Conservation (phyloP, 1,140 invertebrate genomes). For the Streblospio benedicti region DNA sequence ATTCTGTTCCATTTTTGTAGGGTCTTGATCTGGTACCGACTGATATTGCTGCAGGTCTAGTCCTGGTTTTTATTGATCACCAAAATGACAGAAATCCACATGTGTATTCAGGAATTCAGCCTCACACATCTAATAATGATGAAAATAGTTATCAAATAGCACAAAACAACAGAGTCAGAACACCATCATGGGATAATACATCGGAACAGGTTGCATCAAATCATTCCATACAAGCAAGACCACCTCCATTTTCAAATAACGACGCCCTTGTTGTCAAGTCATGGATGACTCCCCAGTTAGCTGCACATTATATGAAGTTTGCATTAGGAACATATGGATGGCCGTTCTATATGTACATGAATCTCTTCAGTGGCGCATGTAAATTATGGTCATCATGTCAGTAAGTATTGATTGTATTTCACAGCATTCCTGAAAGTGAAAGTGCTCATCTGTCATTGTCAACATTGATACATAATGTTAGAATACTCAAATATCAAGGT, state of each 20-base stretch:
- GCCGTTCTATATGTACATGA: slow-evolving; percentile 73
- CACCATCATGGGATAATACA: too few species aligned
- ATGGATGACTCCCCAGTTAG: slow-evolving; percentile 73
- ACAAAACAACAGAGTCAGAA: too few species aligned
- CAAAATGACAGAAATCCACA: too few species aligned
- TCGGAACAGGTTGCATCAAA: too few species aligned
- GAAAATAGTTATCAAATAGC: too few species aligned
- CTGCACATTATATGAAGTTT: slow-evolving; percentile 66
- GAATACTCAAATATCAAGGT: too few species aligned
- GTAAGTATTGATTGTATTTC: slow-evolving; percentile 46
- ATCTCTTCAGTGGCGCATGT: slow-evolving; percentile 59
- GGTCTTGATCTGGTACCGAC: slow-evolving; percentile 79
- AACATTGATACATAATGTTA: too few species aligned
- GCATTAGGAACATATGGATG: slow-evolving; percentile 80
- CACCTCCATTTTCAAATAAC: not conserved
- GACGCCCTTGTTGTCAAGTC: slow-evolving; percentile 17
- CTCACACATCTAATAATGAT: too few species aligned
- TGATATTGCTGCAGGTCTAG: slow-evolving; percentile 75
- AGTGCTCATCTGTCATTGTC: too few species aligned
- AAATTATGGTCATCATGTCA: slow-evolving; percentile 59
- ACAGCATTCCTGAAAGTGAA: too few species aligned
- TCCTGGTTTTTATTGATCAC: slow-evolving; percentile 60
- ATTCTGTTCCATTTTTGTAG: slow-evolving; percentile 53
- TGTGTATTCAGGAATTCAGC: too few species aligned
- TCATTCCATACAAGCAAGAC: too few species aligned